Conservation (phyloP, 2,797 vertebrate genomes). For the Percopsis omiscomaycus region DNA sequence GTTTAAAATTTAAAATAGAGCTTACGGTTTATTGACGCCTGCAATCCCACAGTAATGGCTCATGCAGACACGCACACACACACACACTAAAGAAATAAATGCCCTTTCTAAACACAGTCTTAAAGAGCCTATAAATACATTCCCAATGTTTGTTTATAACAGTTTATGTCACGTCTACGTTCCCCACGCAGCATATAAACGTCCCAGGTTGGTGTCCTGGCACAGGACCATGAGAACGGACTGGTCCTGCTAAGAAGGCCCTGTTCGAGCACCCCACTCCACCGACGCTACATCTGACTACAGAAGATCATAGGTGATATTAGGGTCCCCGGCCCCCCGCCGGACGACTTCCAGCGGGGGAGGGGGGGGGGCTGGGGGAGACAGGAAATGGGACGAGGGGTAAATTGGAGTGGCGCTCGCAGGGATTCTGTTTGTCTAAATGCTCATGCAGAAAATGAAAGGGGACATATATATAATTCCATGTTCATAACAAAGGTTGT, state of each 20-base stretch:
- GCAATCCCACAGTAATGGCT: conserved; percentile 67
- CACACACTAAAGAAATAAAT: background rate
- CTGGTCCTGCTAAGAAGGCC: conserved; percentile 55
- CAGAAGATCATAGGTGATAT: conserved; percentile 74
- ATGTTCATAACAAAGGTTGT: too few species aligned
- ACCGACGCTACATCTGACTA: conserved; percentile 67
- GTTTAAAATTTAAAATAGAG: conserved; percentile 42
- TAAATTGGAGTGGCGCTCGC: conserved; percentile 76
- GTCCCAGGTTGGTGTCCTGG: conserved; percentile 63
- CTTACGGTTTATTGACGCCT: conserved; percentile 71
- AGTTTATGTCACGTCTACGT: conserved; percentile 45
- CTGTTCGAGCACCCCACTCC: too few species aligned
- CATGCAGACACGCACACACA: conserved; percentile 19
- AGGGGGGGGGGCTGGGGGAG: background rate
- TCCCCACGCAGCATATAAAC: conserved; percentile 69
- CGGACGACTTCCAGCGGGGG: conserved; percentile 60
- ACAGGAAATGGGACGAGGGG: conserved; percentile 59
- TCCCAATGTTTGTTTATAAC: conserved; percentile 49
- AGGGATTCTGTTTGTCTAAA: conserved; percentile 61
- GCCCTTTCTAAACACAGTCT: background rate
- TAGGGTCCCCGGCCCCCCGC: conserved; percentile 69
- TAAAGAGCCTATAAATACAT: conserved; percentile 9
- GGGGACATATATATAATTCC: conserved; percentile 4
- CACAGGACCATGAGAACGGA: conserved; percentile 73
- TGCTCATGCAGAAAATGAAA: conserved; percentile 49